Percentiles rank a stretch among this genome's conserved stretches.
These are phyloP conservation scores for Eueides isabella DNA, from an alignment of 1,140 invertebrate species.

Conservation along the genomic window DNA sequence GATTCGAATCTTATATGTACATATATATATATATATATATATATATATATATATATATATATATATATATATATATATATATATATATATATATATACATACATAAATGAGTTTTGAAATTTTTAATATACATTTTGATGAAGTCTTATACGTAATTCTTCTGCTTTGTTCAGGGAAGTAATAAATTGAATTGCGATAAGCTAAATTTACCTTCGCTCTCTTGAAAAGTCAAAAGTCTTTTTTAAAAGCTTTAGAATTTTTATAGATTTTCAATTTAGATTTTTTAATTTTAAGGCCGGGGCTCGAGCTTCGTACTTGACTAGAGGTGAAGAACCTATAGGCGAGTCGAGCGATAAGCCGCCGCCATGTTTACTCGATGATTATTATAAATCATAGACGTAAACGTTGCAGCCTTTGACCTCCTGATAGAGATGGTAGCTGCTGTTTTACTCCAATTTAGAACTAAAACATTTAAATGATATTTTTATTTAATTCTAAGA, in stretches of 20 bases:
- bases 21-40: too few species aligned
- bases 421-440: conserved; percentile 53
- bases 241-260: background rate
- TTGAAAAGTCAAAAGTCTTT: background rate
- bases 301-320: conserved; percentile 45
- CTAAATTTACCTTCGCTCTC: conserved; percentile 19
- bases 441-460: conserved; percentile 16
- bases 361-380: conserved; percentile 56
- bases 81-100: too few species aligned
- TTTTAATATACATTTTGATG: conserved; percentile 28
- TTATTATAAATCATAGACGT: conserved; percentile 72
- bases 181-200: conserved; percentile 32
- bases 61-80: too few species aligned
- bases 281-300: conserved; percentile 23
- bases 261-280: background rate
- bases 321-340: conserved; percentile 69
- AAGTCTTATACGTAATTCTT: conserved; percentile 21
- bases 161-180: conserved; percentile 30
- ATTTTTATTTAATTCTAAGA: background rate
- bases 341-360: conserved; percentile 62
- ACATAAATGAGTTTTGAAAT: too few species aligned
- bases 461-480: background rate
- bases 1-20: too few species aligned
- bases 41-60: too few species aligned
- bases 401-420: conserved; percentile 61